Conservation (phyloP, 2,888 invertebrate genomes). For the Timandra comae region DNA sequence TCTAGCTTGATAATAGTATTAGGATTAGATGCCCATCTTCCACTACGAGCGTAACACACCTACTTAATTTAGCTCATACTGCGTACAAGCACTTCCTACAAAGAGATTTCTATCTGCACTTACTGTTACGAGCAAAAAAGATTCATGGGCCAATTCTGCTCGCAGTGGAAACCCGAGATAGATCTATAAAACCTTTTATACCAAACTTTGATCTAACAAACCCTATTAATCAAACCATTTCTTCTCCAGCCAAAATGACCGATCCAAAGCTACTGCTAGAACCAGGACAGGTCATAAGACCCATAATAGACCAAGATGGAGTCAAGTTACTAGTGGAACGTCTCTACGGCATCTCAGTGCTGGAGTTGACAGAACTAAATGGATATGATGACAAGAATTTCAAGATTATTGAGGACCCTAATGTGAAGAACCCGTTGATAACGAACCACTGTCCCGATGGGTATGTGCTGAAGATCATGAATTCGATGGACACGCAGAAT, state of each 20-base stretch:
- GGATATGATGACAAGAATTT: constrained; percentile 90
- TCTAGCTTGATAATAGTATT: neutral
- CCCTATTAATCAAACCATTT: neutral
- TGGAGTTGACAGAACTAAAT: constrained; percentile 78
- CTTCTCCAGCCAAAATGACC: neutral
- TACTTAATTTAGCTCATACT: no score
- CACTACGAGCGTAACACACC: neutral
- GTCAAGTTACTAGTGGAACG: constrained; percentile 72
- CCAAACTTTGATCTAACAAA: no score
- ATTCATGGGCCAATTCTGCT: neutral
- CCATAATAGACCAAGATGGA: constrained; percentile 68
- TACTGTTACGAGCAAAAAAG: neutral
- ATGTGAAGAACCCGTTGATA: constrained; percentile 78
- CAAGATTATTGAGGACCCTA: constrained; percentile 77
- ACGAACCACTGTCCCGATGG: constrained; percentile 75
- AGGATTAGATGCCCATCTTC: neutral
- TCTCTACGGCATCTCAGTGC: constrained; percentile 79
- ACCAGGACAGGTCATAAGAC: constrained; percentile 77
- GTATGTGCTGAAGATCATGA: constrained; percentile 89
- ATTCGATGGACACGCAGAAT: constrained; percentile 87
- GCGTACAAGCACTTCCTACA: no score
- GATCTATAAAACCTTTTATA: neutral
- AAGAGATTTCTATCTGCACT: neutral
- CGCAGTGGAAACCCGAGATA: neutral
- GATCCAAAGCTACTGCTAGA: constrained; percentile 34